Percentiles rank a stretch among this genome's conserved stretches.
phyloP scores from a whole-genome alignment of 2,113 vertebrate genomes.

The Entosphenus tridentatus region DNA sequence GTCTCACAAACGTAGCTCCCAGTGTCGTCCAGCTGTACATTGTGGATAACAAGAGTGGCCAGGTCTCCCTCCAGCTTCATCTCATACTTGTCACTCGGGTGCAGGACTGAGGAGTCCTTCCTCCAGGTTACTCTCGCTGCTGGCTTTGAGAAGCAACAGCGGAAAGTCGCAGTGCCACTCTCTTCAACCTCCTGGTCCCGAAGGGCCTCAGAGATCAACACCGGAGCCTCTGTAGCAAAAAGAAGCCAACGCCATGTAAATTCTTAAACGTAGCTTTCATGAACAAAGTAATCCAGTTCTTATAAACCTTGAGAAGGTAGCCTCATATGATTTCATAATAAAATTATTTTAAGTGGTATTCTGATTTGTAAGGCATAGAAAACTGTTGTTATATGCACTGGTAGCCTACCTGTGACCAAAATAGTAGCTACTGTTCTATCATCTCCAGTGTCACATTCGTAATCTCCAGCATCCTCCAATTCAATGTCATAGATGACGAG shows the following conservation, averaged over 20 bases:
- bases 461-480: slow-evolving; percentile 17
- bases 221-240: background rate
- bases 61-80: slow-evolving; percentile 3
- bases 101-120: background rate
- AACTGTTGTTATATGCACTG: background rate
- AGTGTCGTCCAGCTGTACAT: background rate
- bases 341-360: background rate
- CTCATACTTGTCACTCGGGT: slow-evolving; percentile 1
- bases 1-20: background rate
- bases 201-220: background rate
- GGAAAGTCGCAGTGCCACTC: background rate
- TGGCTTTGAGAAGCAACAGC: background rate
- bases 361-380: background rate
- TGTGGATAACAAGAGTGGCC: slow-evolving; percentile 3
- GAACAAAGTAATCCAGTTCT: background rate
- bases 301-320: background rate
- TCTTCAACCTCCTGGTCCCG: slow-evolving; percentile 3
- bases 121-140: background rate
- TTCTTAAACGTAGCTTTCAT: background rate
- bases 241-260: background rate
- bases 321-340: background rate
- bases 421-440: slow-evolving; percentile 10
- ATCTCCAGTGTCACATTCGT: slow-evolving; percentile 6
- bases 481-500: slow-evolving; percentile 24
- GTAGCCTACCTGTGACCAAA: slow-evolving; percentile 22